phyloP scores from a whole-genome alignment of 2,888 invertebrate genomes.

The Eupithecia vulgata region DNA sequence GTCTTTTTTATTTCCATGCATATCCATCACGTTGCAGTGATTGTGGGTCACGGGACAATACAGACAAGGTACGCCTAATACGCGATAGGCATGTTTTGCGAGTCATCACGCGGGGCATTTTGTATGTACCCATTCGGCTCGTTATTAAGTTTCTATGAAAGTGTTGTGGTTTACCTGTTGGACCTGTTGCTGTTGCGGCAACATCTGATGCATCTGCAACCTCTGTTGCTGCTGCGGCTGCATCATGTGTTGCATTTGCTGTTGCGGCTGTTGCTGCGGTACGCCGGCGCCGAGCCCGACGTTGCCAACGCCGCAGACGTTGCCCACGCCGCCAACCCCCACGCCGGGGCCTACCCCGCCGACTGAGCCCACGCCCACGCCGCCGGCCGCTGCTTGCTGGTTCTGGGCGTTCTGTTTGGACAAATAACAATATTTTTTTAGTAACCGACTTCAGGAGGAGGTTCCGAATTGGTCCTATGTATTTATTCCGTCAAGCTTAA shows the following conservation, averaged over 20 bases:
- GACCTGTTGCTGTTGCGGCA: slow-evolving; percentile 84
- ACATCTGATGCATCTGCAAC: slow-evolving; percentile 83
- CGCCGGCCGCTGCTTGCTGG: slow-evolving; percentile 71
- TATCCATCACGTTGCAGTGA: too few relatives aligned
- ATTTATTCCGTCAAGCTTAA: too few relatives aligned
- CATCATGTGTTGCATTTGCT: slow-evolving; percentile 84
- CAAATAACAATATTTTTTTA: not conserved
- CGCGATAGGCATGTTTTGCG: too few relatives aligned
- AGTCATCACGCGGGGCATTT: too few relatives aligned
- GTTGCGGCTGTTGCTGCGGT: slow-evolving; percentile 77
- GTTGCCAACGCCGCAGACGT: slow-evolving; percentile 59
- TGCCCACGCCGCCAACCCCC: slow-evolving; percentile 59
- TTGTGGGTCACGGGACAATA: too few relatives aligned
- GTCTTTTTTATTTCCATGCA: too few relatives aligned
- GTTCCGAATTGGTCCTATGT: too few relatives aligned
- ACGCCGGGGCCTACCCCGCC: slow-evolving; percentile 47
- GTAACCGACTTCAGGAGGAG: too few relatives aligned
- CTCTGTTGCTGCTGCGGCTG: slow-evolving; percentile 84
- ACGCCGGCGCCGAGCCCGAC: slow-evolving; percentile 63
- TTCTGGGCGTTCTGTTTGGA: slow-evolving; percentile 75
- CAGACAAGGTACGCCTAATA: too few relatives aligned
- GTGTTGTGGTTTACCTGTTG: not conserved
- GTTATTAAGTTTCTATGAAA: not conserved
- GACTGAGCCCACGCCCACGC: slow-evolving; percentile 53
- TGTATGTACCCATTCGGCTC: not conserved